These are phyloP conservation scores for Dynastes hyllus DNA, from an alignment of 2,888 invertebrate species.

Conservation along the genomic window DNA sequence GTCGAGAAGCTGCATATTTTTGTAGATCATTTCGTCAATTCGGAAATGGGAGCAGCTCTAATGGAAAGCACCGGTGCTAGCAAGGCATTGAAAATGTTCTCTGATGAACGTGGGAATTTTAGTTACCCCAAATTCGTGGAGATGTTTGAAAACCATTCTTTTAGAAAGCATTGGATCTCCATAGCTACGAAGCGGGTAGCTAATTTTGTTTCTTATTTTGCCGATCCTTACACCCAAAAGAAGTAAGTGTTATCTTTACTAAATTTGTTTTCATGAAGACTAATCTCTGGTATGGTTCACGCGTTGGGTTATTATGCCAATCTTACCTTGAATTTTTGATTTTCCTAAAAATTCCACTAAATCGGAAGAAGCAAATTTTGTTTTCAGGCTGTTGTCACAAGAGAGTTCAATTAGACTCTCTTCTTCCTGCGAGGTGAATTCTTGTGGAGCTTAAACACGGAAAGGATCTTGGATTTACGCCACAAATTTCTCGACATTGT, in stretches of 20 bases:
- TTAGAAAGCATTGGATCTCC: conserved; percentile 87
- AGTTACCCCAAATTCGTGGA: conserved; percentile 83
- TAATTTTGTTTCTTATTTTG: conserved; percentile 81
- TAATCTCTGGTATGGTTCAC: too few species aligned
- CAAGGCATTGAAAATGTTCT: conserved; percentile 80
- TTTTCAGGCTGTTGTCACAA: too few species aligned
- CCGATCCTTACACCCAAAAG: conserved; percentile 84
- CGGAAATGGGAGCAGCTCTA: conserved; percentile 83
- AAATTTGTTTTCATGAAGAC: too few species aligned
- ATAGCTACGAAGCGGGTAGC: conserved; percentile 84
- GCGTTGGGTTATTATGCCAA: too few species aligned
- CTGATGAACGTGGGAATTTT: conserved; percentile 80
- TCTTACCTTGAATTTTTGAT: too few species aligned
- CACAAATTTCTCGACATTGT: too few species aligned
- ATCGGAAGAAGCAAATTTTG: too few species aligned
- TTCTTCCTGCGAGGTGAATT: too few species aligned
- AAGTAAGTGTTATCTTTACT: conserved; percentile 72
- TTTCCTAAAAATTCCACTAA: too few species aligned
- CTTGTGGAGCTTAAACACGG: too few species aligned
- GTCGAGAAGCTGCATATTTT: conserved; percentile 81
- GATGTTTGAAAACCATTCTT: conserved; percentile 86
- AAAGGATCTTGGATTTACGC: too few species aligned
- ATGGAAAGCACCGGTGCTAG: conserved; percentile 84
- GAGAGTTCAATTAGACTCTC: too few species aligned
- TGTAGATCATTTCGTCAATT: conserved; percentile 86